Conservation (phyloP, 2,113 vertebrate genomes). For the Hemicordylus capensis region DNA sequence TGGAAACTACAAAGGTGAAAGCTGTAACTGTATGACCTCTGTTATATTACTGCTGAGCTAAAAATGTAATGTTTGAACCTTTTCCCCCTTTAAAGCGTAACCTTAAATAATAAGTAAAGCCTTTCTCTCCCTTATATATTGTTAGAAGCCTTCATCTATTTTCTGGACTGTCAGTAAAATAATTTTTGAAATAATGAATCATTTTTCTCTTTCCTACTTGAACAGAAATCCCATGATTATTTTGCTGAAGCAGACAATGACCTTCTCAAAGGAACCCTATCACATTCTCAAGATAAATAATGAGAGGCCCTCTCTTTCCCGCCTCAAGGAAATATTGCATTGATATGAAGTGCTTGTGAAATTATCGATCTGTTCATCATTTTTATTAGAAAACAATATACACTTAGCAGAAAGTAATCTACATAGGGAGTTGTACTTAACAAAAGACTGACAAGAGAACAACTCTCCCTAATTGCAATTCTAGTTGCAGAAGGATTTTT, state of each 20-base stretch:
- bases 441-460: not conserved
- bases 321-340: slow-evolving; percentile 52
- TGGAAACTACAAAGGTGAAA: slow-evolving; percentile 55
- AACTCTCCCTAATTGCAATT: not conserved
- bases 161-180: slow-evolving; percentile 66
- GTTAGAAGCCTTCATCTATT: slow-evolving; percentile 73
- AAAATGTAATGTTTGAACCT: slow-evolving; percentile 75
- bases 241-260: slow-evolving; percentile 71
- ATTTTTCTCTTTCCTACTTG: slow-evolving; percentile 68
- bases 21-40: slow-evolving; percentile 55
- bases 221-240: slow-evolving; percentile 73
- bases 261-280: slow-evolving; percentile 68
- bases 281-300: slow-evolving; percentile 68
- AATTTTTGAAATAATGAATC: slow-evolving; percentile 78
- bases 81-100: slow-evolving; percentile 68
- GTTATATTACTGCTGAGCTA: slow-evolving; percentile 64
- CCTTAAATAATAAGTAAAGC: slow-evolving; percentile 71
- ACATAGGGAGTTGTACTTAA: not conserved
- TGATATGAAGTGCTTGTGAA: slow-evolving; percentile 49
- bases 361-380: slow-evolving; percentile 38
- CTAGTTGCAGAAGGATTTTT: not conserved
- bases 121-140: slow-evolving; percentile 58
- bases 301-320: slow-evolving; percentile 59
- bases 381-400: slow-evolving; percentile 31
- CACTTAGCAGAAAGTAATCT: not conserved